Conservation (phyloP, 2,888 invertebrate genomes). For the Adelognathus sp. region DNA sequence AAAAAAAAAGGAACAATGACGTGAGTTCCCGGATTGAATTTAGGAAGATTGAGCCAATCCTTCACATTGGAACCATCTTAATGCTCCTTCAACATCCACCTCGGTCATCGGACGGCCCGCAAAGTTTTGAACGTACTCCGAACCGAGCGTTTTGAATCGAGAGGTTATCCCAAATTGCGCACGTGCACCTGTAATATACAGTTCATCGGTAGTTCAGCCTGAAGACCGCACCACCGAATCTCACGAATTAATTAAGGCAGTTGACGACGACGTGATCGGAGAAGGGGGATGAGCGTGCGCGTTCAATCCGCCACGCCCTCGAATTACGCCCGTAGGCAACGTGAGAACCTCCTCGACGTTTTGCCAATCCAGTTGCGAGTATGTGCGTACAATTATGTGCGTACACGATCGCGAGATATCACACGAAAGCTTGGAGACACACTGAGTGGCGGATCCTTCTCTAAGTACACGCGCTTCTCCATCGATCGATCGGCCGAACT, state of each 20-base stretch:
- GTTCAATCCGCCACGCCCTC: slow-evolving; percentile 56
- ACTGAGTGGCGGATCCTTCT: slow-evolving; percentile 30
- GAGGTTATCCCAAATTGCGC: slow-evolving; percentile 5
- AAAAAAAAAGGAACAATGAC: no score
- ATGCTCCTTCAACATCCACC: no score
- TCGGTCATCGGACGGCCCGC: no score
- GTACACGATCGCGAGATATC: neutral
- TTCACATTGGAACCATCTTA: no score
- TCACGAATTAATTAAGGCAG: slow-evolving; percentile 60
- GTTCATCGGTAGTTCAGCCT: slow-evolving; percentile 23
- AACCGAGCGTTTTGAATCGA: neutral
- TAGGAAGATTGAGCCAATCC: no score
- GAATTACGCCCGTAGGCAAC: slow-evolving; percentile 60
- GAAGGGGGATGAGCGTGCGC: slow-evolving; percentile 45
- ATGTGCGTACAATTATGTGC: slow-evolving; percentile 12
- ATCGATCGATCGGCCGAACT: slow-evolving; percentile 49
- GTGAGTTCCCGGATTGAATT: no score
- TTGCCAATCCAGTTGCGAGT: no score
- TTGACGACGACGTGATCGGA: slow-evolving; percentile 61
- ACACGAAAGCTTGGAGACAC: no score
- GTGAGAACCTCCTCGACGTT: slow-evolving; percentile 41
- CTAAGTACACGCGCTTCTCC: slow-evolving; percentile 19
- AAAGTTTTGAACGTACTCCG: neutral
- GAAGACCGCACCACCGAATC: slow-evolving; percentile 45
- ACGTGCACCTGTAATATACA: slow-evolving; percentile 45